phyloP scores from a whole-genome alignment of 37 sponge, comb jelly and placozoan species.

The Diacarnus erythraeanus region DNA sequence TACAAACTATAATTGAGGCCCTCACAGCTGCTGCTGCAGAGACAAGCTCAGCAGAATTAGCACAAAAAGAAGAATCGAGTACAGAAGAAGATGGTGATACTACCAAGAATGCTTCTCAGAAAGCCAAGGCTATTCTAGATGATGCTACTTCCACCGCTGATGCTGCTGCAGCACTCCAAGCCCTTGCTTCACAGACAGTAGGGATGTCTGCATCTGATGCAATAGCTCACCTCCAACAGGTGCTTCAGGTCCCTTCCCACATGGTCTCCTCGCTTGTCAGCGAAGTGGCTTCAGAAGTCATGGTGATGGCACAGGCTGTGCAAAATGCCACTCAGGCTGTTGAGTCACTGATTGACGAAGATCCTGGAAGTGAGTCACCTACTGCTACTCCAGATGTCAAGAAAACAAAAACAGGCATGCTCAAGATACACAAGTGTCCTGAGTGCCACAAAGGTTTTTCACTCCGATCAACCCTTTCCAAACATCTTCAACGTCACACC shows the following conservation, averaged over 20 bases:
- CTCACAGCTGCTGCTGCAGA: neutral
- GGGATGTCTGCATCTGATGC: constrained; percentile 1
- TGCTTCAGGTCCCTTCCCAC: constrained; percentile 1
- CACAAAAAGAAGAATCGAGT: neutral
- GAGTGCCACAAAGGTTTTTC: constrained; percentile 9
- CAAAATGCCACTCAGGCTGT: constrained; percentile 19
- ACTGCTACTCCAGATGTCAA: neutral
- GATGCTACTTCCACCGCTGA: neutral
- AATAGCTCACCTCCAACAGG: constrained; percentile 25
- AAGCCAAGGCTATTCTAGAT: neutral
- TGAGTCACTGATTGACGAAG: constrained; percentile 12
- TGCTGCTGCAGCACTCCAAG: constrained; percentile 38
- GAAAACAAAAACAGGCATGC: constrained; percentile 12
- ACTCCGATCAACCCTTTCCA: neutral
- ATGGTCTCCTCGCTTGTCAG: neutral
- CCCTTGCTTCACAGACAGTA: neutral
- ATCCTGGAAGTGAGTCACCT: neutral
- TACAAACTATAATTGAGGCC: constrained; percentile 1
- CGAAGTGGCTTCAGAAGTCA: constrained; percentile 22
- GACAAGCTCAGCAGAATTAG: neutral
- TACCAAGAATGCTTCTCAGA: neutral
- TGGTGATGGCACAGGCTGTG: constrained; percentile 27
- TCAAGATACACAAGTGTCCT: constrained; percentile 24
- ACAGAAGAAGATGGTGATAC: neutral
- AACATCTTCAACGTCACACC: constrained; percentile 14